These are phyloP conservation scores for Pundamilia nyererei DNA, from an alignment of 2,113 vertebrate genomes.

Conservation along the genomic window DNA sequence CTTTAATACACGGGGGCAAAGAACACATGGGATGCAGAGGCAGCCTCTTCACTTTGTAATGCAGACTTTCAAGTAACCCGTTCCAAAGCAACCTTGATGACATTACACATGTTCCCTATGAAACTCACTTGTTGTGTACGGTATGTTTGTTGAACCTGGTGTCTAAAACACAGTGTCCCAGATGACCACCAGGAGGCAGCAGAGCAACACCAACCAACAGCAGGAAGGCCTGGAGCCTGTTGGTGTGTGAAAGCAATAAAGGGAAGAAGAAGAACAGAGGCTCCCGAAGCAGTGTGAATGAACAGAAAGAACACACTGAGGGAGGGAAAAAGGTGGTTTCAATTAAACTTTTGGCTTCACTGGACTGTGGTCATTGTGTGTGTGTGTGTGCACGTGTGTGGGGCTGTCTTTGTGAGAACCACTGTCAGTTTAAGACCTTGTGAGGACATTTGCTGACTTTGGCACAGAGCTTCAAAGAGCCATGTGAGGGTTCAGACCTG, in stretches of 20 bases:
- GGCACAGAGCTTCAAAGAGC: not conserved
- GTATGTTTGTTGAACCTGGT: rapidly evolving
- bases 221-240: not conserved
- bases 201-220: not conserved
- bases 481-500: not conserved
- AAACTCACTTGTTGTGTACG: rapidly evolving
- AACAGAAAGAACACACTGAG: not conserved
- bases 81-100: not conserved
- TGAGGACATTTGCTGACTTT: not conserved
- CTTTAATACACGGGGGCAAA: not conserved
- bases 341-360: not conserved
- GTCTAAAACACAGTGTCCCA: not conserved
- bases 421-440: not conserved
- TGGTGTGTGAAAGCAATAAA: not conserved
- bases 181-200: slow-evolving; percentile 24
- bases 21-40: not conserved
- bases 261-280: not conserved
- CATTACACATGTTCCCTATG: not conserved
- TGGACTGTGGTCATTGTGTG: not conserved
- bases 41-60: not conserved
- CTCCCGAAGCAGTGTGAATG: not conserved
- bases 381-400: not conserved
- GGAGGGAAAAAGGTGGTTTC: slow-evolving; percentile 7
- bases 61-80: not conserved
- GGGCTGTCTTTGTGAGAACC: not conserved